These are phyloP conservation scores for Gisinianus flammeolus DNA, from an alignment of 2,888 invertebrate species.

Conservation along the genomic window DNA sequence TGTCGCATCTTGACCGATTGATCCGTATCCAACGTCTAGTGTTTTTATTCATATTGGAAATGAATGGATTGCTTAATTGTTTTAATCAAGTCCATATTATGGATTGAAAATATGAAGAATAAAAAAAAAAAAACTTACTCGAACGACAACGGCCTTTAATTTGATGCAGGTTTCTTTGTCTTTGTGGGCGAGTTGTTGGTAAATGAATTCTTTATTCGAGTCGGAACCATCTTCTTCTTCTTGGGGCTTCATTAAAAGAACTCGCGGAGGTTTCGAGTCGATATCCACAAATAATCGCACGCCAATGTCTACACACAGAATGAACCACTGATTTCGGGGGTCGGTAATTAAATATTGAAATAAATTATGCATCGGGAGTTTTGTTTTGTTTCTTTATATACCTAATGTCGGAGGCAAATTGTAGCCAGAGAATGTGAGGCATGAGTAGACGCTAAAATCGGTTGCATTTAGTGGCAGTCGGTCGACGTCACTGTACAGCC, in stretches of 20 bases:
- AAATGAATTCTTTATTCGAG: background rate
- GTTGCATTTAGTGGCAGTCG: slow-evolving; percentile 60
- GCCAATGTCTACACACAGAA: slow-evolving; percentile 14
- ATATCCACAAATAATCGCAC: slow-evolving; percentile 15
- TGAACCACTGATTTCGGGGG: slow-evolving; percentile 1
- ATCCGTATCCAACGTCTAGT: slow-evolving; percentile 9
- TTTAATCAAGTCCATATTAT: too few relatives aligned
- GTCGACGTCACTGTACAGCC: slow-evolving; percentile 60
- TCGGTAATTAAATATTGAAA: too few relatives aligned
- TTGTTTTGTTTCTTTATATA: too few relatives aligned
- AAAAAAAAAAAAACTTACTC: slow-evolving; percentile 1
- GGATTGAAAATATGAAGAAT: too few relatives aligned
- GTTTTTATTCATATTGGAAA: background rate
- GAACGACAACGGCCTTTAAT: slow-evolving; percentile 18
- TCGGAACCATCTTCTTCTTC: background rate
- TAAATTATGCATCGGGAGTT: background rate
- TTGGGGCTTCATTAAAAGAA: background rate
- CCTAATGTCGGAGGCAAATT: slow-evolving; percentile 49
- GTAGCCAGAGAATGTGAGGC: slow-evolving; percentile 58
- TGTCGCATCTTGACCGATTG: slow-evolving; percentile 20
- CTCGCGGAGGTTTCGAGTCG: slow-evolving; percentile 23
- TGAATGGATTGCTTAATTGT: too few relatives aligned
- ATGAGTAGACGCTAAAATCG: slow-evolving; percentile 55
- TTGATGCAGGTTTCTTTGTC: slow-evolving; percentile 28
- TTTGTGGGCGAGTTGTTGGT: background rate